Evolutionary conservation across 2,797 vertebrate genomes (phyloP), one percentile per base, ranked within the genome.

Genomic region (Protonibea diacanthus): DNA sequence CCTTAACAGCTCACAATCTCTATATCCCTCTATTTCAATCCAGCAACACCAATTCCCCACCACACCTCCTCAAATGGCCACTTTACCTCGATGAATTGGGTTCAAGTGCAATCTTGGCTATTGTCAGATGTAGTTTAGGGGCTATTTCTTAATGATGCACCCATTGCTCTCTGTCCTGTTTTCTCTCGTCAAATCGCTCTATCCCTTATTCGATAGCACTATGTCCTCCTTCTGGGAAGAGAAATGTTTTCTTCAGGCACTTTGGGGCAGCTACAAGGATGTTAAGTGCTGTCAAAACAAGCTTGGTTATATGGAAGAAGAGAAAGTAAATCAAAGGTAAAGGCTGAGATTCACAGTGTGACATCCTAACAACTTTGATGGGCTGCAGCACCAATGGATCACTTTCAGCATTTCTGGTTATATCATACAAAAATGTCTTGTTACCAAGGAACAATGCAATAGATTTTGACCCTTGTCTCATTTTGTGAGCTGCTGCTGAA

Each of bases 111-210:
- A 93, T 94, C 93, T 92, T 74, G 78, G 89, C 89, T 87, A 93
- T 94, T 95, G 93, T 95, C 94, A 94, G 87, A 93, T 93, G 89
- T 91, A 91, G 91, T 95, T 94, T 93, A 90, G 88, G 82, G 86
- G 85, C 88, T 84, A 91, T 94, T 93, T 91, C 92, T 94, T 93
- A 94, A 94, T 94, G 88, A 87, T 67, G 69, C 71, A 81, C 81
- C 89, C 81, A 86, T 87, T 88, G 89, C 76, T 85, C 84, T 87
- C 59, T 75, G 83, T 86, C 82, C 86, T 75, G 40, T 86, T 87
- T 85, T 87, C 84, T 64, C 67, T 88, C 77, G 58, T 60, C 61
- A 53, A 71, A 74, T 80, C 25, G 38, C 68, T 84, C 53, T 55
- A 33, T 65, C 74, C 71, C 78, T 68, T 83, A 86, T 88, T 86